Conservation (phyloP, 2,888 invertebrate species). For the Eupithecia inturbata region DNA sequence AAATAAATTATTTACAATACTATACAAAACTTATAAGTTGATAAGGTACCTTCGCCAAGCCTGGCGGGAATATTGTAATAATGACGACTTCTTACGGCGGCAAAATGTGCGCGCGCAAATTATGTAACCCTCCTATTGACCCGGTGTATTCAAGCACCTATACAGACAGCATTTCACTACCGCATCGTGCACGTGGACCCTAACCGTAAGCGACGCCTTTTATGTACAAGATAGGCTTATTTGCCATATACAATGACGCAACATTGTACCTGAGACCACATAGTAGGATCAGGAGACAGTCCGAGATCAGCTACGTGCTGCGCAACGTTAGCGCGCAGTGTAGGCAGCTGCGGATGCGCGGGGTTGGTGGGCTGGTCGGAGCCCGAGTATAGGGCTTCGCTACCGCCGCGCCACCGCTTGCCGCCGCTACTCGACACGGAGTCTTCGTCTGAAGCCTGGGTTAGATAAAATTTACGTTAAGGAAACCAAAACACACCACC, state of each 20-base stretch:
- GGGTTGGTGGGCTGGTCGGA: conserved; percentile 80
- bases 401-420: conserved; percentile 79
- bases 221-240: neutral
- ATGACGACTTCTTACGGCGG: too few relatives aligned
- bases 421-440: conserved; percentile 66
- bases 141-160: neutral
- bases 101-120: neutral
- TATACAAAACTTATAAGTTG: too few relatives aligned
- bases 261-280: conserved; percentile 65
- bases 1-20: too few relatives aligned
- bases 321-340: conserved; percentile 41
- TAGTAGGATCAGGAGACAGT: conserved; percentile 62
- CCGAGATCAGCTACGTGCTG: conserved; percentile 61
- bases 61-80: too few relatives aligned
- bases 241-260: neutral
- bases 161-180: neutral
- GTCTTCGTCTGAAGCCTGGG: conserved; percentile 73
- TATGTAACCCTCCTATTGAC: neutral
- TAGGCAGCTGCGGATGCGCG: conserved; percentile 84
- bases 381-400: conserved; percentile 70
- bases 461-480: neutral
- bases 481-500: neutral
- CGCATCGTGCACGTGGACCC: neutral
- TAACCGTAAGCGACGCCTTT: neutral
- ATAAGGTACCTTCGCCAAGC: too few relatives aligned